These are phyloP conservation scores for Colletes latitarsis DNA, from an alignment of 1,140 invertebrate species.

Conservation along the genomic window DNA sequence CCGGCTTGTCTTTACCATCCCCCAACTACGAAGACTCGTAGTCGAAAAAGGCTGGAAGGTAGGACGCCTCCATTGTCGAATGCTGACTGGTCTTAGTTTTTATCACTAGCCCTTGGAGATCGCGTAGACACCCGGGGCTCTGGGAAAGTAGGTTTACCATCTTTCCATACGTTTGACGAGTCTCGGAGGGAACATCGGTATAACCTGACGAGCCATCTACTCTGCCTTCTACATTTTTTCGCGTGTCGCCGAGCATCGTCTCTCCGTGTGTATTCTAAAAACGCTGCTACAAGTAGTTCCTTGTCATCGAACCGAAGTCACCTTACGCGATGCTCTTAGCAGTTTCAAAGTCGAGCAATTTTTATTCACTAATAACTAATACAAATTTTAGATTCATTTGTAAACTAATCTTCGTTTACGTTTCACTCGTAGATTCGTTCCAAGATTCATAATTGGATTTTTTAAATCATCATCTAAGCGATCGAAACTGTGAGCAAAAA, in stretches of 20 bases:
- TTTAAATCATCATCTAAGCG: too few relatives aligned
- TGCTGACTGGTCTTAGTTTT: slow-evolving; percentile 72
- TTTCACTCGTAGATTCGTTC: too few relatives aligned
- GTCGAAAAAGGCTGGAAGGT: slow-evolving; percentile 45
- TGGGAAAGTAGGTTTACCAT: slow-evolving; percentile 68
- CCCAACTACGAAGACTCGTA: background rate
- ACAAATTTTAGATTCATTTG: too few relatives aligned
- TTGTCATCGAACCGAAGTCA: background rate
- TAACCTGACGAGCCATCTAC: slow-evolving; percentile 70
- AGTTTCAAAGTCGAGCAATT: too few relatives aligned
- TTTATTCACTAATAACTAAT: too few relatives aligned
- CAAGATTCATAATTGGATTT: too few relatives aligned
- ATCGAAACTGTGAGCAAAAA: too few relatives aligned
- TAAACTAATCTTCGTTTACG: too few relatives aligned
- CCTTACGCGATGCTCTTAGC: background rate
- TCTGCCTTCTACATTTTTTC: slow-evolving; percentile 49
- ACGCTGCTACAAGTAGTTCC: background rate
- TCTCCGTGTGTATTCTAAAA: background rate
- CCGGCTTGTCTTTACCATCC: background rate
- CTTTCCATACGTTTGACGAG: slow-evolving; percentile 71
- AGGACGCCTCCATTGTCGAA: slow-evolving; percentile 66
- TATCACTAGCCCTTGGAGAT: slow-evolving; percentile 68
- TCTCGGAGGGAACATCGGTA: slow-evolving; percentile 71
- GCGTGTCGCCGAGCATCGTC: background rate
- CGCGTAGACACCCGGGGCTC: slow-evolving; percentile 52